phyloP scores from a whole-genome alignment of 2,797 vertebrate species.

The Anguilla pacifica region DNA sequence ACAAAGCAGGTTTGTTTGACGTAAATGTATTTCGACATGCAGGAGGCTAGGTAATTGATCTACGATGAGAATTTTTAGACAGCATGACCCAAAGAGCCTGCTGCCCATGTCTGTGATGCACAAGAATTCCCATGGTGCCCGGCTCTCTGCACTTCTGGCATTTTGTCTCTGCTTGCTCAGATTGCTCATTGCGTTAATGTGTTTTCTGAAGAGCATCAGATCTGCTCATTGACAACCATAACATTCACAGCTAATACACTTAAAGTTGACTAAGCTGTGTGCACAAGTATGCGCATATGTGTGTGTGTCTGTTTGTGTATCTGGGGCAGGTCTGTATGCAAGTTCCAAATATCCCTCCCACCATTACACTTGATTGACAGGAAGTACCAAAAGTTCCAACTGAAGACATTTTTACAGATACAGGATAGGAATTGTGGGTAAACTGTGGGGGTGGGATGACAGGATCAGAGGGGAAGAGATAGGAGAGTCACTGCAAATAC shows the following conservation, averaged over 20 bases:
- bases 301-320: slow-evolving; percentile 13
- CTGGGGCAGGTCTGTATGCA: background rate
- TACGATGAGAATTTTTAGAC: background rate
- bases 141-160: background rate
- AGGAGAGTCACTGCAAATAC: background rate
- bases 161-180: background rate
- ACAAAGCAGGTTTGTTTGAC: slow-evolving; percentile 17
- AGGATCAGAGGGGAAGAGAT: background rate
- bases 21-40: slow-evolving; percentile 13
- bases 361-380: background rate
- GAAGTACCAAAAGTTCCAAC: too few relatives aligned
- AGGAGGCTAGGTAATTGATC: slow-evolving; percentile 28
- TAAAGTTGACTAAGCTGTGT: background rate
- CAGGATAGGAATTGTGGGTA: background rate
- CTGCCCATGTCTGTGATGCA: background rate
- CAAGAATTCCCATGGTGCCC: slow-evolving; percentile 15
- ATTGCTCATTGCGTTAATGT: background rate
- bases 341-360: background rate
- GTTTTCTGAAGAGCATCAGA: background rate
- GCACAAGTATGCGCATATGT: background rate
- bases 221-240: slow-evolving; percentile 8
- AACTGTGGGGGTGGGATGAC: background rate
- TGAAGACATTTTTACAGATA: background rate
- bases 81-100: slow-evolving; percentile 1
- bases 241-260: background rate